phyloP scores from a whole-genome alignment of 1,140 invertebrate genomes.

The Vanessa tameamea region DNA sequence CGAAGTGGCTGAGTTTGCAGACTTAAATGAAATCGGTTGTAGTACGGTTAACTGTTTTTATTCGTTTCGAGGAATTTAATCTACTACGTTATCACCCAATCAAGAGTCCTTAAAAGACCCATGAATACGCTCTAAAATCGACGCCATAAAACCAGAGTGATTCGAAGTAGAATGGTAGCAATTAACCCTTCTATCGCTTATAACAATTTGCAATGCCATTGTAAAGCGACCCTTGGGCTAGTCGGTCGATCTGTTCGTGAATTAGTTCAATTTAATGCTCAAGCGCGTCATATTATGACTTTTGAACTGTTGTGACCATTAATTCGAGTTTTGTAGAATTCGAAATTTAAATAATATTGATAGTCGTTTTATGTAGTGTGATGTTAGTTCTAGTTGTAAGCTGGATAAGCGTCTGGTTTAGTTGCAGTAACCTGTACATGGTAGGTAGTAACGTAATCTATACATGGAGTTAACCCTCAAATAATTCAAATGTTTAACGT shows the following conservation, averaged over 20 bases:
- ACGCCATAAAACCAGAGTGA: conserved; percentile 28
- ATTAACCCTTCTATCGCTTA: conserved; percentile 32
- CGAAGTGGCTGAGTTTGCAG: background rate
- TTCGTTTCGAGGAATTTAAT: conserved; percentile 22
- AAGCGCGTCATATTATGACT: conserved; percentile 10
- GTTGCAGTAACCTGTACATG: too few species aligned
- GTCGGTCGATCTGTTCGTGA: conserved; percentile 27
- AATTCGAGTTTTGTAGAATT: background rate
- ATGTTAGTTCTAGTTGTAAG: too few species aligned
- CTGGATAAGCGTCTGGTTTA: too few species aligned
- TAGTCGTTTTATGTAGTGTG: too few species aligned
- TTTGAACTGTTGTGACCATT: conserved; percentile 9
- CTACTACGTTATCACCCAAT: conserved; percentile 22
- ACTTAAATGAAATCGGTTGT: background rate
- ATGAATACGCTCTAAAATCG: conserved; percentile 27
- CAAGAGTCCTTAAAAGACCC: conserved; percentile 19
- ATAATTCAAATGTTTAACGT: too few species aligned
- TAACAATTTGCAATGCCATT: conserved; percentile 29
- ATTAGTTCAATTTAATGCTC: conserved; percentile 22
- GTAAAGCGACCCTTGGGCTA: conserved; percentile 13
- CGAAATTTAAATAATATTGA: background rate
- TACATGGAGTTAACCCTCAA: too few species aligned
- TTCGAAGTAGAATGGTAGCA: conserved; percentile 29
- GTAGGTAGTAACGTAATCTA: too few species aligned
- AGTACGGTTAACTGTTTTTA: background rate